These are phyloP conservation scores for Epinephelus fuscoguttatus DNA, from an alignment of 2,113 vertebrate species.

Conservation along the genomic window DNA sequence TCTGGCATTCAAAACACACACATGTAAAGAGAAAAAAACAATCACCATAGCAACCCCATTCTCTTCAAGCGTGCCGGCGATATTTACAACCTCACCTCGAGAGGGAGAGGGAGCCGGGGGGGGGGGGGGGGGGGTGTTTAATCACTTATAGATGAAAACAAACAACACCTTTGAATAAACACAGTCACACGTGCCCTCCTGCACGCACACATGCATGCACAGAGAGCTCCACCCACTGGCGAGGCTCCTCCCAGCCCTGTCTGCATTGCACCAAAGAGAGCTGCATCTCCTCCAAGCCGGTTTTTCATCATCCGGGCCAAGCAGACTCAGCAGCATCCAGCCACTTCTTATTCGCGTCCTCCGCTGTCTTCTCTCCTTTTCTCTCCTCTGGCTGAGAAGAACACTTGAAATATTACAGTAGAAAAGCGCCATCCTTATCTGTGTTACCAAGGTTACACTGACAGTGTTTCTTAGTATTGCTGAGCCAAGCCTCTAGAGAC, in stretches of 20 bases:
- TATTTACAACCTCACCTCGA: constrained; percentile 52
- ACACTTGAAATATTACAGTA: not conserved
- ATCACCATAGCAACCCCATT: constrained; percentile 39
- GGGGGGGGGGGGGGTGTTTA: too few relatives aligned
- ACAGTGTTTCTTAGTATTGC: constrained; percentile 23
- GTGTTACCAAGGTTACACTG: constrained; percentile 35
- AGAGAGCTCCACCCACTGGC: constrained; percentile 62
- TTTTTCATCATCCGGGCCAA: constrained; percentile 47
- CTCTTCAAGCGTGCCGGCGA: constrained; percentile 4
- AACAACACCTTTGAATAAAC: constrained; percentile 51
- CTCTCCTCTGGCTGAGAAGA: not conserved
- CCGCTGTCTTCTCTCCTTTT: not conserved
- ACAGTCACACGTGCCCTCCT: constrained; percentile 4
- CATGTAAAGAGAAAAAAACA: not conserved
- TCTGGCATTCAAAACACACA: constrained; percentile 21
- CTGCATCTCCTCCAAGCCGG: constrained; percentile 64
- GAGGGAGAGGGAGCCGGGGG: not conserved
- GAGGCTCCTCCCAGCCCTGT: constrained; percentile 62
- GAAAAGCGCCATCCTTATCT: not conserved
- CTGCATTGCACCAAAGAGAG: constrained; percentile 84
- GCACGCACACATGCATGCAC: constrained; percentile 22
- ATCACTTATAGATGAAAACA: constrained; percentile 45
- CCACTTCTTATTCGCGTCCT: constrained; percentile 40
- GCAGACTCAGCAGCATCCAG: constrained; percentile 61
- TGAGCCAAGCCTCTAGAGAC: not conserved